These are phyloP conservation scores for Scalopus aquaticus DNA, from an alignment of 2,113 vertebrate species.

Conservation along the genomic window DNA sequence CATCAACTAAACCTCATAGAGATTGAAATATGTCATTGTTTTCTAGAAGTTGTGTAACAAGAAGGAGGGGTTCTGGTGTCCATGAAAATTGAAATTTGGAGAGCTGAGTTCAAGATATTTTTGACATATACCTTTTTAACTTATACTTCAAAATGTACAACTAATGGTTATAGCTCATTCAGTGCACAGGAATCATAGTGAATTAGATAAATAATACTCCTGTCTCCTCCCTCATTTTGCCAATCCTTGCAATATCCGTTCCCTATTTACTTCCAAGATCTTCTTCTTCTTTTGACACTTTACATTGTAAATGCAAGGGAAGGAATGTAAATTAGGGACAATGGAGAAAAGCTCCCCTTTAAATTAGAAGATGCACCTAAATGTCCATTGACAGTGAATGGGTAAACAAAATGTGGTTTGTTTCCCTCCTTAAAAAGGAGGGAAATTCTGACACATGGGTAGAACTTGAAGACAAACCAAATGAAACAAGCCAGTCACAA, in stretches of 20 bases:
- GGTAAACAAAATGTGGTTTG: background rate
- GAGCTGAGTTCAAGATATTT: background rate
- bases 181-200: background rate
- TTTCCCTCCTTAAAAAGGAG: background rate
- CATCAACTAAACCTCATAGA: background rate
- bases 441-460: background rate
- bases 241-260: background rate
- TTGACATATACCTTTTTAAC: conserved; percentile 2
- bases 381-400: background rate
- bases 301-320: background rate
- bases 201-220: conserved; percentile 7
- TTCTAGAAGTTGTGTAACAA: background rate
- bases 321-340: background rate
- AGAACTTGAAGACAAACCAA: background rate
- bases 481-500: background rate
- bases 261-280: background rate
- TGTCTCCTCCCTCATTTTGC: conserved; percentile 30
- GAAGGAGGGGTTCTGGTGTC: background rate
- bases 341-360: background rate
- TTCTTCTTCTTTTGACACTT: conserved; percentile 30
- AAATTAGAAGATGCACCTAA: background rate
- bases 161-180: background rate
- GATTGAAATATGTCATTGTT: conserved; percentile 12
- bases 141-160: background rate
- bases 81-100: conserved; percentile 8